These are phyloP conservation scores for Dicentrarchus labrax DNA, from an alignment of 2,113 vertebrate species.

Conservation along the genomic window DNA sequence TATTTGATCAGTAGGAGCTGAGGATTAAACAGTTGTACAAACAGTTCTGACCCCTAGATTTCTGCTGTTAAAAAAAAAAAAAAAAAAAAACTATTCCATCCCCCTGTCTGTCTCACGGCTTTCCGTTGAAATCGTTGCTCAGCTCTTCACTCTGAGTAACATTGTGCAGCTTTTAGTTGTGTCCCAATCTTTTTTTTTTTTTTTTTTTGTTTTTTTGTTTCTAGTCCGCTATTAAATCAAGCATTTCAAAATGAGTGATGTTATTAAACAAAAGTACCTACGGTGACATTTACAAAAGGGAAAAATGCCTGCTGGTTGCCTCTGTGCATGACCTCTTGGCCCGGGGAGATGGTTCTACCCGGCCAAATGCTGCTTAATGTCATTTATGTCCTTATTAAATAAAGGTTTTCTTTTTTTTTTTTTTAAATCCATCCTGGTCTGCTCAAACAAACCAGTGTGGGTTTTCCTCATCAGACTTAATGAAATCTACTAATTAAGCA, in stretches of 20 bases:
- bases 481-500: constrained; percentile 80
- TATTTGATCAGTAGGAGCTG: constrained; percentile 7
- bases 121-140: constrained; percentile 28
- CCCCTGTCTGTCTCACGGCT: constrained; percentile 11
- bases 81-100: constrained; percentile 34
- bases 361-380: constrained; percentile 82
- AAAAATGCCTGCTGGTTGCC: constrained; percentile 82
- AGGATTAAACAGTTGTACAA: constrained; percentile 26
- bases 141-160: constrained; percentile 32
- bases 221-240: constrained; percentile 67
- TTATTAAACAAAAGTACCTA: constrained; percentile 62
- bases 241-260: constrained; percentile 71
- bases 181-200: constrained; percentile 6
- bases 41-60: constrained; percentile 29
- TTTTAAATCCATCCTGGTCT: constrained; percentile 27
- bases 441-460: constrained; percentile 35
- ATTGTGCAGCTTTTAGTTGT: constrained; percentile 50
- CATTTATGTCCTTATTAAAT: constrained; percentile 69
- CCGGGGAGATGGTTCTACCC: constrained; percentile 48
- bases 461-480: constrained; percentile 59
- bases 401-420: constrained; percentile 41
- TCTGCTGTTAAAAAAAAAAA: constrained; percentile 63
- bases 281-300: constrained; percentile 75
- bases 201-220: background rate
- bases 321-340: constrained; percentile 81